phyloP scores from a whole-genome alignment of 1,140 invertebrate genomes.

The Caerostris extrusa region DNA sequence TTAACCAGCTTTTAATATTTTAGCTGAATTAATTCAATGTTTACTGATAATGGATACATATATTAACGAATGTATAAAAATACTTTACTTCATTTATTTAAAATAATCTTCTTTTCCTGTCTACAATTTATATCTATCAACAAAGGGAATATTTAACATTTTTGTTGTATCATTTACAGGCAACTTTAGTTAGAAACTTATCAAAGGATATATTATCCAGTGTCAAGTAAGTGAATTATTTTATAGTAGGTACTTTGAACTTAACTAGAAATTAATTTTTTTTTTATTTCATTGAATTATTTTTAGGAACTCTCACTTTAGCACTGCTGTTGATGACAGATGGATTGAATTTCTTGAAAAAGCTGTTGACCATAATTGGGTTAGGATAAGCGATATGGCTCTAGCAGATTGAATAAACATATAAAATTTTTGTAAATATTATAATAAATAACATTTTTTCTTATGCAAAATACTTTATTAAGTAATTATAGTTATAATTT shows the following conservation, averaged over 20 bases:
- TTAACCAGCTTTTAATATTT: no score
- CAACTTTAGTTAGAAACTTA: constrained; percentile 33
- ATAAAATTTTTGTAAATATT: constrained; percentile 28
- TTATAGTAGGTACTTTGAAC: not conserved
- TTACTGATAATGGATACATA: no score
- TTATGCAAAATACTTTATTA: no score
- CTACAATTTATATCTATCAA: no score
- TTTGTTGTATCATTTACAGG: constrained; percentile 55
- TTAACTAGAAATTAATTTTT: not conserved
- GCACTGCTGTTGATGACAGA: constrained; percentile 19
- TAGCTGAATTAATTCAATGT: no score
- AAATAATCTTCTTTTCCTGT: not conserved
- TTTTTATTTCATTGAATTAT: not conserved
- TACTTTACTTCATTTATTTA: no score
- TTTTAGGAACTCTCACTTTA: constrained; percentile 69
- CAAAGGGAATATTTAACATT: not conserved
- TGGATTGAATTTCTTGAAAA: constrained; percentile 69
- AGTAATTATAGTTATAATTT: no score
- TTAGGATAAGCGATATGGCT: constrained; percentile 66
- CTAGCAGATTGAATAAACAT: constrained; percentile 30
- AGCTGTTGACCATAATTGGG: constrained; percentile 73
- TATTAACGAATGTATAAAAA: no score
- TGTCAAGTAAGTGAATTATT: constrained; percentile 54
- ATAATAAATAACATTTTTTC: not conserved
- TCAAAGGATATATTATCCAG: constrained; percentile 29